Evolutionary conservation across 2,888 invertebrate species (phyloP), one percentile per base, ranked within the genome.

Genomic region (Atethmia centrago): DNA sequence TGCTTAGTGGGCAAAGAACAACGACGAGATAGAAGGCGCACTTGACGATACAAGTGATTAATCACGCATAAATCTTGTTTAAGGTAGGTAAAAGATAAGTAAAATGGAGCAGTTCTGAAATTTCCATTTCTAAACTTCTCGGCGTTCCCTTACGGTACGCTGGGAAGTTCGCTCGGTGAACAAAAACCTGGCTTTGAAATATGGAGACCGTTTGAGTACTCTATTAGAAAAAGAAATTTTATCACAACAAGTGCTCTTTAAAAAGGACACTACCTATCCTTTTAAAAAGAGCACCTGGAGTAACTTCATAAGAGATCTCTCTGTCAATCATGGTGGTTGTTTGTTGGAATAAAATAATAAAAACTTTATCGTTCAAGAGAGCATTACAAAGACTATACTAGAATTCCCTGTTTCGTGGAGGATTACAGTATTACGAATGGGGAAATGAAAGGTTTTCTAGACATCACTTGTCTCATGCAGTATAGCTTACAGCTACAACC

Each of bases 11-110:
- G 21, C 49, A 59, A 19, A 3, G 21, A 25, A 14, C n/a, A 62
- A 36, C 2, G 9, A 31, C 40, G 21, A 12, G 0, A 21, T 68
- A 83, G 84, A 80, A 80, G 83, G 79, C 12, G 8, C 55, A 78
- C 40, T 71, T 36, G 19, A 10, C 19, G n/a, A 36, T 2, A 40
- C 16, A 16, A 3, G 14, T 45, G 14, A 73, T 62, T 25, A 10
- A 25, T 25, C 21, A 28, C 21, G 25, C 10, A 12, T 19, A 2
- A 40, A 47, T 59, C 14, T 16, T 58, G 9, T 21, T 3, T 7
- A 19, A 1, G 7, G 53, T 36, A 53, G 10, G 2, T 68, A 10
- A n/a, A n/a, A n/a, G n/a, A n/a, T 9, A 19, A 14, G 2, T 31
- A 31, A 42, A 42, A 53, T 25, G 9, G 58, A 49, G 40, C 28